Percentiles rank a stretch among this genome's conserved stretches.
Conservation (phyloP, 30 jellyfish, hydroid and myxozoan genomes). For the Aurelia aurita region DNA sequence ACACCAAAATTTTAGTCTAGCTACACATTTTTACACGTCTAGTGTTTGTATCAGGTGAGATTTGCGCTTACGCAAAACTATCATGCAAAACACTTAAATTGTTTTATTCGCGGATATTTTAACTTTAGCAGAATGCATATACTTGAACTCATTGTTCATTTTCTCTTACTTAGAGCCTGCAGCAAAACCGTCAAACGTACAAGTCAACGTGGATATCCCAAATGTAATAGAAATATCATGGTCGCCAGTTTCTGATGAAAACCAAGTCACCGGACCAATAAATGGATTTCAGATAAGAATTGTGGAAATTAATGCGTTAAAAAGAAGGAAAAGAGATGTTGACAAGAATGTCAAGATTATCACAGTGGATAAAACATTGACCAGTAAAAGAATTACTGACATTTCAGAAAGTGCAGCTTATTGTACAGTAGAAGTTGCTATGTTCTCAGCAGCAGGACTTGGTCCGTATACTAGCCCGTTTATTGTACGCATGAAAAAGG, state of each 20-base stretch:
- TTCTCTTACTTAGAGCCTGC: conserved; percentile 20
- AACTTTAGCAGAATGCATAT: too few relatives aligned
- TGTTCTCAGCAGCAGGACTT: conserved; percentile 34
- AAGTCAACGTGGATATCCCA: conserved; percentile 19
- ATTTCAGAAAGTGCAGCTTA: background rate
- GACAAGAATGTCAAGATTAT: background rate
- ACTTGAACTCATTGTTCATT: too few relatives aligned
- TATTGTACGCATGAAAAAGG: conserved; percentile 4
- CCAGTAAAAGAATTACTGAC: background rate
- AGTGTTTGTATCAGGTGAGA: too few relatives aligned
- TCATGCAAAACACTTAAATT: too few relatives aligned
- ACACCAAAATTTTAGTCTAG: too few relatives aligned
- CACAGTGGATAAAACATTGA: conserved; percentile 20
- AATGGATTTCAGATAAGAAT: conserved; percentile 54
- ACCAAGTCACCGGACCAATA: conserved; percentile 17
- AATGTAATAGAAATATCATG: conserved; percentile 19
- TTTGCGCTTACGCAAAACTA: too few relatives aligned
- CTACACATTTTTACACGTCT: too few relatives aligned
- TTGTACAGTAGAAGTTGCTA: conserved; percentile 56
- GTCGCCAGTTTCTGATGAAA: conserved; percentile 12
- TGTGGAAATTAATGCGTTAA: background rate
- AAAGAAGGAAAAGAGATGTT: conserved; percentile 3
- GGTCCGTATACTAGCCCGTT: conserved; percentile 69
- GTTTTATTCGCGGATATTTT: too few relatives aligned
- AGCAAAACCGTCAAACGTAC: conserved; percentile 18